phyloP scores from a whole-genome alignment of 2,888 invertebrate genomes.

The Drosophila siamana region DNA sequence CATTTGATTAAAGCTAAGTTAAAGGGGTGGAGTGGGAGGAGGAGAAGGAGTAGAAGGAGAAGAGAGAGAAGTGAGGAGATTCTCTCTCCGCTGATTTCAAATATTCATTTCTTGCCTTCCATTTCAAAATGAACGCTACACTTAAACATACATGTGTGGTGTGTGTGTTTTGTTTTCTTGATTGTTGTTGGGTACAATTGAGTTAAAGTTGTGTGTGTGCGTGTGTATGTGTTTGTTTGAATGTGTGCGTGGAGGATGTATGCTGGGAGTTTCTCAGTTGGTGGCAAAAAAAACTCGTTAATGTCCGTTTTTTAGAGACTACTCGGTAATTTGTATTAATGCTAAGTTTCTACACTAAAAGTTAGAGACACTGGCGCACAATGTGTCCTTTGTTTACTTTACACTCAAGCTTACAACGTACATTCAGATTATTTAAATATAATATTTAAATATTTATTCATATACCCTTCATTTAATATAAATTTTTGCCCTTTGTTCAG shows the following conservation, averaged over 20 bases:
- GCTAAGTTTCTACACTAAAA: slow-evolving; percentile 63
- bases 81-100: slow-evolving; percentile 28
- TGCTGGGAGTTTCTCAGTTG: slow-evolving; percentile 26
- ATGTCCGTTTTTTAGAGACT: slow-evolving; percentile 23
- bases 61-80: background rate
- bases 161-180: background rate
- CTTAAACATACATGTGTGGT: slow-evolving; percentile 28
- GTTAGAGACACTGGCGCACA: slow-evolving; percentile 72
- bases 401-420: slow-evolving; percentile 60
- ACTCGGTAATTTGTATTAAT: slow-evolving; percentile 39
- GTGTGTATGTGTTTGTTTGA: background rate
- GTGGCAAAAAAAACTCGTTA: slow-evolving; percentile 33
- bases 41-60: background rate
- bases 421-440: slow-evolving; percentile 50
- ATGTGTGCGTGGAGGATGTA: background rate
- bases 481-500: slow-evolving; percentile 66
- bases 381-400: slow-evolving; percentile 62
- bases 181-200: slow-evolving; percentile 10
- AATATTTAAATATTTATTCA: slow-evolving; percentile 56
- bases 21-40: slow-evolving; percentile 15
- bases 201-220: slow-evolving; percentile 3
- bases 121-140: slow-evolving; percentile 37
- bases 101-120: slow-evolving; percentile 24
- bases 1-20: slow-evolving; percentile 68
- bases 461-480: slow-evolving; percentile 63